Conservation (phyloP, 2,888 invertebrate species). For the Eupelmus urozonus region DNA sequence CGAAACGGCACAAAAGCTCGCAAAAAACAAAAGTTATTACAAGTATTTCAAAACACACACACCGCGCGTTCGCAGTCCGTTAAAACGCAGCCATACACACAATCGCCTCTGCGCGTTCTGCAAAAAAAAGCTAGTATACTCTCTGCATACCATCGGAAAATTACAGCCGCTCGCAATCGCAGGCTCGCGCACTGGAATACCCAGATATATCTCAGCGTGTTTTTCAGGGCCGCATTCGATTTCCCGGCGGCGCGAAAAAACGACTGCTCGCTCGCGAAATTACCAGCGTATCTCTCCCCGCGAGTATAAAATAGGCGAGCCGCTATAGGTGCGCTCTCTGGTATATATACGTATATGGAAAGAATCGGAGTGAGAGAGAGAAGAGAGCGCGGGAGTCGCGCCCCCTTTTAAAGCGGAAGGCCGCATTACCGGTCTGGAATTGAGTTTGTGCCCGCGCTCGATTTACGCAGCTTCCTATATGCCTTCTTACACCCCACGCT, state of each 20-base stretch:
- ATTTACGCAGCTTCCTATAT: slow-evolving; percentile 76
- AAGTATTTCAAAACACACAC: too few species aligned
- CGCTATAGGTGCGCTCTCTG: not conserved
- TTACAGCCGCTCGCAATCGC: slow-evolving; percentile 15
- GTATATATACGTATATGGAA: not conserved
- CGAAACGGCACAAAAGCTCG: too few species aligned
- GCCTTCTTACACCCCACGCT: slow-evolving; percentile 71
- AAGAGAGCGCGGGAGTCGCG: slow-evolving; percentile 9
- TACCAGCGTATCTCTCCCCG: slow-evolving; percentile 6
- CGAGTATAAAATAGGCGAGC: slow-evolving; percentile 14
- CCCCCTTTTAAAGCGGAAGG: slow-evolving; percentile 69
- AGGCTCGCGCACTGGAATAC: not conserved
- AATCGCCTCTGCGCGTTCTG: too few species aligned
- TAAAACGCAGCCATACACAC: too few species aligned
- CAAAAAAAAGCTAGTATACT: not conserved
- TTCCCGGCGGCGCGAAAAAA: slow-evolving; percentile 29
- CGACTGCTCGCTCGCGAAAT: slow-evolving; percentile 5
- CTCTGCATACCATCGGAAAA: slow-evolving; percentile 29
- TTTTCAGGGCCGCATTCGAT: slow-evolving; percentile 35
- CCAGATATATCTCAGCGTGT: not conserved
- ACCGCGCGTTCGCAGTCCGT: too few species aligned
- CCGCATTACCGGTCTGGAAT: slow-evolving; percentile 75
- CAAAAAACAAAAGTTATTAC: too few species aligned
- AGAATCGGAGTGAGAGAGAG: not conserved
- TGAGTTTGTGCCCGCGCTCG: slow-evolving; percentile 74